A percentile compares a stretch with the other conserved stretches of the same genome.
Evolutionary conservation across 1,140 invertebrate genomes (phyloP).

Genomic region (Thereuonema tuberculata): DNA sequence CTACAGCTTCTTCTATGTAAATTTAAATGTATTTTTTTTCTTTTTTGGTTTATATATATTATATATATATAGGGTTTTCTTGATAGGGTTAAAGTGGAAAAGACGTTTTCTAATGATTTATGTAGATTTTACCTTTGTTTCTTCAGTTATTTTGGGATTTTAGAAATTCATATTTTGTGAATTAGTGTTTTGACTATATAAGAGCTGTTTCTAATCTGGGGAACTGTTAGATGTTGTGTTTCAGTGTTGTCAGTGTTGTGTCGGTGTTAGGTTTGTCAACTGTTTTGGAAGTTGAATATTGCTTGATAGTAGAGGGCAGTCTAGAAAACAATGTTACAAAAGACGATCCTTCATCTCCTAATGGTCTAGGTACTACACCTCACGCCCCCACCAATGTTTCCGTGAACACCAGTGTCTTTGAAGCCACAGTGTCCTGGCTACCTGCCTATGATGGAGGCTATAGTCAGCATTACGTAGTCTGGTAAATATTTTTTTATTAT

Average conservation of each 20-base stretch:
- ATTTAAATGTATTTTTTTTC: no score
- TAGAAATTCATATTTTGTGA: not conserved
- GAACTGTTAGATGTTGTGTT: no score
- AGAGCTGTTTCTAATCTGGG: no score
- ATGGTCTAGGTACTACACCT: slow-evolving; percentile 66
- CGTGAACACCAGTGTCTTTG: slow-evolving; percentile 66
- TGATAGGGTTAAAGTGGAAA: no score
- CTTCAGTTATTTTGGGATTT: not conserved
- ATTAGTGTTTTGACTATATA: not conserved
- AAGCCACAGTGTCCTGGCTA: slow-evolving; percentile 77
- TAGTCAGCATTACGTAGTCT: slow-evolving; percentile 85
- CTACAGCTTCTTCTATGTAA: no score
- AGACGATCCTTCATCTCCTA: slow-evolving; percentile 1
- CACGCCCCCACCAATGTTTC: slow-evolving; percentile 91
- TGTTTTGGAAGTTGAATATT: no score
- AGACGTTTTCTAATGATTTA: no score
- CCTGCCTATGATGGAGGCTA: slow-evolving; percentile 91
- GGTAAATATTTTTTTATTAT: slow-evolving; percentile 43
- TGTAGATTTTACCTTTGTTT: no score
- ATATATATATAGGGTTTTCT: no score
- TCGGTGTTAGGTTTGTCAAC: no score
- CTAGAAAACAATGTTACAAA: not conserved
- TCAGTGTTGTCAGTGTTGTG: no score
- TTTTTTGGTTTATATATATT: no score
- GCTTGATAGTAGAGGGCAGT: not conserved